phyloP scores from a whole-genome alignment of 1,140 invertebrate genomes.

The Nixonia krombeini region DNA sequence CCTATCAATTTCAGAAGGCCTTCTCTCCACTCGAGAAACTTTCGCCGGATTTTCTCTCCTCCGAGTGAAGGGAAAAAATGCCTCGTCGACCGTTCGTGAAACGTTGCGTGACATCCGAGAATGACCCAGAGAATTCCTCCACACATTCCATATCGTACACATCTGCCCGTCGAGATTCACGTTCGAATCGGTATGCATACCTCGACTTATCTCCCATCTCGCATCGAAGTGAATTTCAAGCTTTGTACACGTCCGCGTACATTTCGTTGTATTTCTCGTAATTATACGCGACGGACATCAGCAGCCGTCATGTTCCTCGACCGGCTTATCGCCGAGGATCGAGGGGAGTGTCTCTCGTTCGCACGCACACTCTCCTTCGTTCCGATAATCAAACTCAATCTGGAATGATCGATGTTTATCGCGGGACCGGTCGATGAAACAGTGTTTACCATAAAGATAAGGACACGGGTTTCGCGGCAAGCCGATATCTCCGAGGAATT shows the following conservation, averaged over 20 bases:
- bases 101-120: too few species aligned
- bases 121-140: background rate
- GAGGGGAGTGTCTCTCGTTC: slow-evolving; percentile 10
- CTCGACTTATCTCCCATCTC: slow-evolving; percentile 41
- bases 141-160: too few species aligned
- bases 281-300: slow-evolving; percentile 50
- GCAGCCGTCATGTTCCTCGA: slow-evolving; percentile 13
- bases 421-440: background rate
- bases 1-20: slow-evolving; percentile 22
- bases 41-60: too few species aligned
- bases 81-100: too few species aligned
- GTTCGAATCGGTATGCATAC: slow-evolving; percentile 1
- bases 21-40: slow-evolving; percentile 8
- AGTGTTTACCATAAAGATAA: background rate
- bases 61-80: too few species aligned
- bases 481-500: background rate
- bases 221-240: slow-evolving; percentile 42
- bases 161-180: too few species aligned
- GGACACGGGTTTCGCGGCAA: background rate
- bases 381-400: slow-evolving; percentile 5
- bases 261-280: slow-evolving; percentile 63
- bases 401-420: background rate
- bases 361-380: slow-evolving; percentile 4
- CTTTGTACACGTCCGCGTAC: slow-evolving; percentile 52
- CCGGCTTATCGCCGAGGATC: slow-evolving; percentile 24